These are phyloP conservation scores for Enteromius thamalakanensis DNA, from an alignment of 2,797 vertebrate genomes.

Conservation along the genomic window DNA sequence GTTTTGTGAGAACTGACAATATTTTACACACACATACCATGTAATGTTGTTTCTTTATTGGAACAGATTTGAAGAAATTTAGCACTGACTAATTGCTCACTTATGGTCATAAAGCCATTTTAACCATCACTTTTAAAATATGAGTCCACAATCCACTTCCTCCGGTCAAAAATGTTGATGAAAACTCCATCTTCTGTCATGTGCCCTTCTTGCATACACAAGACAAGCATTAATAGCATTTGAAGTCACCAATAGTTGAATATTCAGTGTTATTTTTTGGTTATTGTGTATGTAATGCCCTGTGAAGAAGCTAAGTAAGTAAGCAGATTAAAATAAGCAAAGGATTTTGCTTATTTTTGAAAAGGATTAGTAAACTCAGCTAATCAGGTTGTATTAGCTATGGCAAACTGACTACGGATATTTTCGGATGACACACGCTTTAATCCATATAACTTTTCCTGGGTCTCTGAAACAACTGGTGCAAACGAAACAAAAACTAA, in stretches of 20 bases:
- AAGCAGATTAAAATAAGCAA: slow-evolving; percentile 36
- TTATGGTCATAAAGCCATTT: neutral
- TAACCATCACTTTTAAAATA: neutral
- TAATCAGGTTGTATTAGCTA: slow-evolving; percentile 27
- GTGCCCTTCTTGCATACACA: neutral
- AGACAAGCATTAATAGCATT: neutral
- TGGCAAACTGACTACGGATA: slow-evolving; percentile 11
- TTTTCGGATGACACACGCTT: slow-evolving; percentile 20
- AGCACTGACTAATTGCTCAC: neutral
- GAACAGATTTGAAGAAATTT: neutral
- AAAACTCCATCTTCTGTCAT: neutral
- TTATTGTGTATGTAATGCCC: slow-evolving; percentile 30
- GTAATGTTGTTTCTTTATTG: neutral
- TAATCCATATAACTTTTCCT: slow-evolving; percentile 5
- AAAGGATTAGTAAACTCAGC: slow-evolving; percentile 27
- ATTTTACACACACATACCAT: neutral
- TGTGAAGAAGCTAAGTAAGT: slow-evolving; percentile 26
- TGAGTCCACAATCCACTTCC: neutral
- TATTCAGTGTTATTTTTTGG: neutral
- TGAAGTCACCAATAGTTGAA: neutral
- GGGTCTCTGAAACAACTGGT: neutral
- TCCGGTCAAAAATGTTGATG: neutral
- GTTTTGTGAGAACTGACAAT: neutral
- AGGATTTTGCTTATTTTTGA: slow-evolving; percentile 28
- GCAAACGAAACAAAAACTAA: neutral